Evolutionary conservation across 1,140 invertebrate genomes (phyloP).

Genomic region (Campoletis sonorensis): DNA sequence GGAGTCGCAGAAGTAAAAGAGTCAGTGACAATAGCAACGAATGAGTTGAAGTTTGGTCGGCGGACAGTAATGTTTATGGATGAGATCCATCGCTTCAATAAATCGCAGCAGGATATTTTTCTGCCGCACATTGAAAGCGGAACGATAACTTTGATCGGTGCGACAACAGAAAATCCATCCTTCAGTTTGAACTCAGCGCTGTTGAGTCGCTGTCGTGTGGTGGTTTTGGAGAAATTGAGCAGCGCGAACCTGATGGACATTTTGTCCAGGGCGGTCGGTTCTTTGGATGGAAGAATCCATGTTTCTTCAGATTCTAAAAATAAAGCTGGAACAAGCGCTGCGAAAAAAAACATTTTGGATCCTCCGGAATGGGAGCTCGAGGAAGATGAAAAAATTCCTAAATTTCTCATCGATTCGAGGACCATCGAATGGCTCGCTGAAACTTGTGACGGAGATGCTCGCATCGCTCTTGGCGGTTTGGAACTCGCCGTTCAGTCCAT

Average conservation of each 20-base stretch:
- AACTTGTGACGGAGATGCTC: conserved; percentile 89
- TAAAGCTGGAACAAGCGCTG: too few species aligned
- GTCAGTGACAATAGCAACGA: conserved; percentile 84
- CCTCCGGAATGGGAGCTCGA: background rate
- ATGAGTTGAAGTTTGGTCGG: conserved; percentile 83
- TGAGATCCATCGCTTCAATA: conserved; percentile 93
- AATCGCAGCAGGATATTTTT: conserved; percentile 87
- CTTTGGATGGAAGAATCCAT: conserved; percentile 68
- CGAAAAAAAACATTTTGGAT: background rate
- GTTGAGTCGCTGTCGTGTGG: conserved; percentile 86
- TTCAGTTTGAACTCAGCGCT: conserved; percentile 89
- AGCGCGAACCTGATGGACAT: conserved; percentile 80
- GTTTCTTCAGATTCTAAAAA: conserved; percentile 42
- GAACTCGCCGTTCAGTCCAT: conserved; percentile 83
- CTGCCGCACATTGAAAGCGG: conserved; percentile 89
- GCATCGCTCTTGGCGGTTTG: conserved; percentile 86
- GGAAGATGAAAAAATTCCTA: conserved; percentile 58
- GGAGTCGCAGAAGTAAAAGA: conserved; percentile 89
- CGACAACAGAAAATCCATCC: conserved; percentile 93
- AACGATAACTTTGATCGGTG: conserved; percentile 88
- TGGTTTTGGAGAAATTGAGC: conserved; percentile 85
- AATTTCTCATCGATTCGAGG: conserved; percentile 78
- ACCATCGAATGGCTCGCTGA: conserved; percentile 84
- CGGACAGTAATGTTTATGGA: conserved; percentile 91
- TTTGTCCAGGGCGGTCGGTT: conserved; percentile 79